A percentile compares a stretch with the other conserved stretches of the same genome.
phyloP scores from a whole-genome alignment of 2,888 invertebrate genomes.

The Phoenoteleia sp. region DNA sequence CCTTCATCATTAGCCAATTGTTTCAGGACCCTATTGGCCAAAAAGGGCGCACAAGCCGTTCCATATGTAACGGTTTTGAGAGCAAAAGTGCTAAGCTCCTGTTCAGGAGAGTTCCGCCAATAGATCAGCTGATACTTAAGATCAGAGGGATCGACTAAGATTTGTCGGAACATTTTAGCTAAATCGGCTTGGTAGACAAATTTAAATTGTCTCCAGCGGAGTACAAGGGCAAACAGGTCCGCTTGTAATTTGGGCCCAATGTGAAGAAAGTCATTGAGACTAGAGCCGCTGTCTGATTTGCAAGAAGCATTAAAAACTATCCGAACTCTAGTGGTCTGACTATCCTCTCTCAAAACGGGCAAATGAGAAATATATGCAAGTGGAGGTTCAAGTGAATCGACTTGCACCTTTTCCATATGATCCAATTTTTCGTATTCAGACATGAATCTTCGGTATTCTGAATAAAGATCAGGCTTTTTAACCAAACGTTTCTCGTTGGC shows the following conservation, averaged over 20 bases:
- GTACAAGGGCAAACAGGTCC: neutral
- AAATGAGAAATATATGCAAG: conserved; percentile 43
- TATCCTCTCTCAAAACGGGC: conserved; percentile 37
- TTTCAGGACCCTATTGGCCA: neutral
- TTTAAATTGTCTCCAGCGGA: neutral
- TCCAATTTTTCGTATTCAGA: neutral
- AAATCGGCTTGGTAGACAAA: neutral
- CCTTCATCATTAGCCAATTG: neutral
- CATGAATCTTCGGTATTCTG: conserved; percentile 64
- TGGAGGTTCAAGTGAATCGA: neutral
- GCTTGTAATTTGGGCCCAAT: neutral
- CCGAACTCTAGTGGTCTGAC: conserved; percentile 33
- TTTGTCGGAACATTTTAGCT: neutral
- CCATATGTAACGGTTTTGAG: neutral
- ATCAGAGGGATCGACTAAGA: neutral
- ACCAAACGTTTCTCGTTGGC: conserved; percentile 25
- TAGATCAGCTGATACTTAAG: neutral
- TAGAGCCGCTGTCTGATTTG: neutral
- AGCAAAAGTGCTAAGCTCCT: neutral
- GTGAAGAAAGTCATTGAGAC: neutral
- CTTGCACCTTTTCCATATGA: neutral
- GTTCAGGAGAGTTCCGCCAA: neutral
- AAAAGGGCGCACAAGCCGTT: neutral
- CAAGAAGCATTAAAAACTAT: conserved; percentile 45
- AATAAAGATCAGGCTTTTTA: conserved; percentile 63